Base-by-base conservation (phyloP, 2,113 vertebrate genomes). In the Chloroceryle aenea region DNA sequence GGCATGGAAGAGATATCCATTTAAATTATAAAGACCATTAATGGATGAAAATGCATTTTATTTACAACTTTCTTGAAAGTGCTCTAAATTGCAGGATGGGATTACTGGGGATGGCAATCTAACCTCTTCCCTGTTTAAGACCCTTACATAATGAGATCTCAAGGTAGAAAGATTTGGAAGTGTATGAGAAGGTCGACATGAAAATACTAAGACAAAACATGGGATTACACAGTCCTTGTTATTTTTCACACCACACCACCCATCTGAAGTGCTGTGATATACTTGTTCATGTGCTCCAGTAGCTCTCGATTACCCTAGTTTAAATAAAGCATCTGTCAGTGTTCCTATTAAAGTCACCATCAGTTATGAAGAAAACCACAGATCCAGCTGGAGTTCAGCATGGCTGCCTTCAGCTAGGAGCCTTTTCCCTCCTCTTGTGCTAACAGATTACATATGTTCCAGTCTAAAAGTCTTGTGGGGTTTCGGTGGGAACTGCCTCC, bases 401-500 rank as follows among this genome's bases (percentile, higher is more conserved):
- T 67, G 71, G 67, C 14, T 91, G 47, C 85, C 62, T 79, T 93
- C 69, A 52, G n/a, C 55, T 72, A 22, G 38, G 48, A 96, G 40
- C 10, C 27, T 59, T 81, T 72, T 12, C 7, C 26, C 9, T 13
- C 14, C 16, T 53, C 45, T 52, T 36, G 20, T 12, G 23, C 42
- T 94, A 85, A 96, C 64, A 66, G 45, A 67, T 78, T 56, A 66
- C 87, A 94, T 52, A 82, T 85, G 79, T 56, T 29, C 61, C 42
- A 48, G 72, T 82, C 91, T 74, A 85, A 94, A 62, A 91, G 50
- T 75, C 84, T n/a, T 36, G 50, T 64, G 64, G 38, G 74, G 53
- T 85, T 94, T 85, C 64, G 90, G 78, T 87, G 87, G 90, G 87
- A 96, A 69, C 45, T 61, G 40, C 69, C 64, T 72, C 14, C 19